phyloP scores from a whole-genome alignment of 2,113 vertebrate species.

The Gallinago paraguaiae region DNA sequence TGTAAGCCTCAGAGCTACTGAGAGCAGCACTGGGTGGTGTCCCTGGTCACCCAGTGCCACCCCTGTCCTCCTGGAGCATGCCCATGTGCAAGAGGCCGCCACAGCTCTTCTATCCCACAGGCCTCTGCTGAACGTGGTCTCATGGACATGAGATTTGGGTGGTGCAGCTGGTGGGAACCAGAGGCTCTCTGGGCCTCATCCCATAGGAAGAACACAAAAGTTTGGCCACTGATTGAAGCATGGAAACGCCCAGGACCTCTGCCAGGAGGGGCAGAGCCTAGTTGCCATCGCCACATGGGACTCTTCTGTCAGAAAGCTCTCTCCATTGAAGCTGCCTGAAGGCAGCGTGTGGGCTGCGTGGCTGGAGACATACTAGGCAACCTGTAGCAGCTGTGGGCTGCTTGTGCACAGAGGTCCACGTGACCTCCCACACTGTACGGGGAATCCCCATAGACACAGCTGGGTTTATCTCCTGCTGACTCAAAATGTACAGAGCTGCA shows the following conservation, averaged over 20 bases:
- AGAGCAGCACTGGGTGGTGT: not conserved
- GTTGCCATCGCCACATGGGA: not conserved
- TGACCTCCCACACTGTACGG: fast-evolving
- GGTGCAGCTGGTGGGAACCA: not conserved
- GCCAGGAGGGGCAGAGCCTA: not conserved
- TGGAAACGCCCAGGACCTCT: not conserved
- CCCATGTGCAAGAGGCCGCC: not conserved
- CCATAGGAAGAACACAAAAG: not conserved
- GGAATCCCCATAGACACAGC: not conserved
- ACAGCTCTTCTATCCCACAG: not conserved
- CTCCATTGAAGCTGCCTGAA: not conserved
- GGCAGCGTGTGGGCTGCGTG: not conserved
- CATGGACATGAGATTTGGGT: not conserved
- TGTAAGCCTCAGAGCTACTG: not conserved
- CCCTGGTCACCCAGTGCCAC: not conserved
- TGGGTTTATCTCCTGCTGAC: not conserved
- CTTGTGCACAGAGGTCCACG: not conserved
- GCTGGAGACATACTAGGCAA: not conserved
- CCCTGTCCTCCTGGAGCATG: not conserved
- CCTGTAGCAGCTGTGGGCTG: not conserved
- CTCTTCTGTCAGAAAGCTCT: not conserved
- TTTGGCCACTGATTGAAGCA: not conserved
- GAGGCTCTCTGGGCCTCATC: not conserved
- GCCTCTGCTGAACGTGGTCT: not conserved
- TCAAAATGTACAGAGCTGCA: not conserved